These are phyloP conservation scores for Diplodus puntazzo DNA, from an alignment of 2,797 vertebrate species.

Conservation along the genomic window DNA sequence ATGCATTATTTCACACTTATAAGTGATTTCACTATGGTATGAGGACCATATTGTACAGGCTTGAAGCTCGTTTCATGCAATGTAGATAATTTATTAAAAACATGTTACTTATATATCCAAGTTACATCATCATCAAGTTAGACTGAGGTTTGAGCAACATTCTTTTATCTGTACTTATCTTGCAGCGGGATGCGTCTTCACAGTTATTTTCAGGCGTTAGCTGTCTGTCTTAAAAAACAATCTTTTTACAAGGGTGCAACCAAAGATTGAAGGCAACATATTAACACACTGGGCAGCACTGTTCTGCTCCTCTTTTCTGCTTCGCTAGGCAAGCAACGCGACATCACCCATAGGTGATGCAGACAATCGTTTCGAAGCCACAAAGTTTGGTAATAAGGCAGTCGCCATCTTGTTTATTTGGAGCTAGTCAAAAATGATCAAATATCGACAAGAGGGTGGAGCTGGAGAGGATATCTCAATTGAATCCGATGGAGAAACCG, in stretches of 20 bases:
- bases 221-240: not conserved
- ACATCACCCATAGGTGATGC: too few relatives aligned
- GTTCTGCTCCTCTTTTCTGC: not conserved
- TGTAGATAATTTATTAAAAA: constrained; percentile 8
- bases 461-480: too few relatives aligned
- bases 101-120: not conserved
- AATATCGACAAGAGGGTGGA: too few relatives aligned
- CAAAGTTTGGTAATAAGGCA: too few relatives aligned
- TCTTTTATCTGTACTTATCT: too few relatives aligned
- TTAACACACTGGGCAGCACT: not conserved
- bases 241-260: not conserved
- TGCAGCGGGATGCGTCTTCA: not conserved
- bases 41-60: not conserved
- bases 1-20: not conserved
- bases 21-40: not conserved
- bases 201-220: not conserved
- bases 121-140: constrained; percentile 16
- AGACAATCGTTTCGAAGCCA: too few relatives aligned
- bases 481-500: too few relatives aligned
- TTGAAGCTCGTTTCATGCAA: not conserved
- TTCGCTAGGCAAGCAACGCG: not conserved
- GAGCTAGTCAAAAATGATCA: too few relatives aligned
- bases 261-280: not conserved
- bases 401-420: too few relatives aligned
- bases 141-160: not conserved